These are phyloP conservation scores for Cetonia aurata DNA, from an alignment of 2,888 invertebrate genomes.

Conservation along the genomic window DNA sequence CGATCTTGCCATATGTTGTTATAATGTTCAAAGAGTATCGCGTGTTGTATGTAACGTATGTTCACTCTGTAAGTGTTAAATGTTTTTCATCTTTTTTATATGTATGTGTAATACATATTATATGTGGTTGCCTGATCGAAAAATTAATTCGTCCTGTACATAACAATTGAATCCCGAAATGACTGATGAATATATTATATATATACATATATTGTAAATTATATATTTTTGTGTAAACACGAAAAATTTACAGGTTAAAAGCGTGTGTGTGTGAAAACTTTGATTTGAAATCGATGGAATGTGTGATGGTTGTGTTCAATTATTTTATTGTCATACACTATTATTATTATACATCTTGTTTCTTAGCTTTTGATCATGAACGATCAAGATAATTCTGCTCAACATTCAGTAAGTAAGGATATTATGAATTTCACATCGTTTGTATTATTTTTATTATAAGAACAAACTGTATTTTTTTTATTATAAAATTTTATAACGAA, in stretches of 20 bases:
- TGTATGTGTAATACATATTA: conserved; percentile 12
- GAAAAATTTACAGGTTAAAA: conserved; percentile 34
- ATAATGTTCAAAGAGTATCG: neutral
- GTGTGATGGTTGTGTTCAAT: conserved; percentile 28
- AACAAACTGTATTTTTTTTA: conserved; percentile 40
- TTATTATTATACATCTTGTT: conserved; percentile 13
- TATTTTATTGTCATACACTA: conserved; percentile 26
- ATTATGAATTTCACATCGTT: conserved; percentile 40
- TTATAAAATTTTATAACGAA: conserved; percentile 43
- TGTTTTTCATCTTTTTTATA: conserved; percentile 32
- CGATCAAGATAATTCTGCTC: conserved; percentile 40
- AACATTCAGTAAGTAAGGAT: conserved; percentile 39
- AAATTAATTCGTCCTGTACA: conserved; percentile 48
- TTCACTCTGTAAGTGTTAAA: conserved; percentile 27
- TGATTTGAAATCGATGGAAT: neutral
- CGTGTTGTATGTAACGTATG: conserved; percentile 23
- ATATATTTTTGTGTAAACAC: conserved; percentile 45
- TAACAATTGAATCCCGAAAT: conserved; percentile 43
- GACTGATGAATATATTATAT: conserved; percentile 44
- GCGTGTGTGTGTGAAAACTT: neutral
- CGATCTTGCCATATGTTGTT: neutral
- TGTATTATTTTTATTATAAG: conserved; percentile 31
- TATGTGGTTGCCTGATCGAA: conserved; percentile 48
- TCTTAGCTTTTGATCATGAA: conserved; percentile 32
- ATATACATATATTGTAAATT: conserved; percentile 42